Evolutionary conservation across 53 echinoderm and acorn worm species (phyloP).

Genomic region (Holothuria leucospilota): DNA sequence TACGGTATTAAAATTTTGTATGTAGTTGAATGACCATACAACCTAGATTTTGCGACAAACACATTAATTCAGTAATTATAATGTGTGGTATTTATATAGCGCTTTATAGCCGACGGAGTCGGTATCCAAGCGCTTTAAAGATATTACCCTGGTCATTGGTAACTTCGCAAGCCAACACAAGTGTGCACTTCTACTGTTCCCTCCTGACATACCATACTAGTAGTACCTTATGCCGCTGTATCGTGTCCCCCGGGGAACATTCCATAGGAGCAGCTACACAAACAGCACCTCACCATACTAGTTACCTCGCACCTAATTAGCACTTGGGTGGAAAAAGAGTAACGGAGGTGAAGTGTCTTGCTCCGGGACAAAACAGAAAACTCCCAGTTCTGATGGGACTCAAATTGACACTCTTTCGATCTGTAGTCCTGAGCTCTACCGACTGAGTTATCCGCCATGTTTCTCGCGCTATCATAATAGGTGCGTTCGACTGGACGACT

Average conservation of each 20-base stretch:
- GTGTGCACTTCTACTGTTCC: background rate
- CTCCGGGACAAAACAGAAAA: background rate
- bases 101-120: background rate
- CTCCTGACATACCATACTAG: background rate
- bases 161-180: slow-evolving; percentile 7
- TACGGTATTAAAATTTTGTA: slow-evolving; percentile 7
- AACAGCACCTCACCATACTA: background rate
- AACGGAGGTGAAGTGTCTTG: too few relatives aligned
- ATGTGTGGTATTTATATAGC: background rate
- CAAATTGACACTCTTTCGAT: background rate
- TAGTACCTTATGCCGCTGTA: background rate
- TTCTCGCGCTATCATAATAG: background rate
- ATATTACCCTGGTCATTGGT: background rate
- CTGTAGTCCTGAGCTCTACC: background rate
- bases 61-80: slow-evolving; percentile 4
- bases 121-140: slow-evolving; percentile 4
- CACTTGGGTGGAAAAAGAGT: background rate
- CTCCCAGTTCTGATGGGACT: background rate
- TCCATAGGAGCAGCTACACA: slow-evolving; percentile 14
- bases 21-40: background rate
- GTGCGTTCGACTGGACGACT: too few relatives aligned
- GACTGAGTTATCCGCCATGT: background rate
- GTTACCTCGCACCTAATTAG: background rate
- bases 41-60: background rate
- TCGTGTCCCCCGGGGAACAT: background rate